Evolutionary conservation across 2,113 vertebrate genomes (phyloP).

Genomic region (Amphiprion percula): DNA sequence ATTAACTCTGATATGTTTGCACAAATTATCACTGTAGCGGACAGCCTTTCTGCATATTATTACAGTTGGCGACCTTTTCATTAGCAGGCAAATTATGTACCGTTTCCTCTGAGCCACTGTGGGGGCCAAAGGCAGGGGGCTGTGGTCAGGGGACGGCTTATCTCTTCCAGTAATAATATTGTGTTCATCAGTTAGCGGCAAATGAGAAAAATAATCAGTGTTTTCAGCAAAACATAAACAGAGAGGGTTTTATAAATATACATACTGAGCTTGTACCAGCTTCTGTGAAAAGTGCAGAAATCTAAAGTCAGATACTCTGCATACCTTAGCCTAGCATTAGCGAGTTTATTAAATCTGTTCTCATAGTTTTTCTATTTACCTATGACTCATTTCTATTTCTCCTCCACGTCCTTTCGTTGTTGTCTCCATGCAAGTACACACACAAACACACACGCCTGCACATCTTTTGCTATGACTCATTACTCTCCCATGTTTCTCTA

Average conservation of each 20-base stretch:
- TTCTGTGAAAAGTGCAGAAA: neutral
- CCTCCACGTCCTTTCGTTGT: neutral
- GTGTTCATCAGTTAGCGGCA: neutral
- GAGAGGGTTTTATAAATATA: neutral
- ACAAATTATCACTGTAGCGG: conserved; percentile 44
- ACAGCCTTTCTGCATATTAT: conserved; percentile 33
- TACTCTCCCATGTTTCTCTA: neutral
- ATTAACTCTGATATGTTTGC: conserved; percentile 54
- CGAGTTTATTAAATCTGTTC: neutral
- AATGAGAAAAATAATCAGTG: neutral
- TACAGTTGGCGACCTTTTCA: conserved; percentile 52
- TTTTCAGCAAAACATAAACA: neutral
- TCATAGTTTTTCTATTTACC: neutral
- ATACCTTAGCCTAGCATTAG: neutral
- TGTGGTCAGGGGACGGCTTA: conserved; percentile 16
- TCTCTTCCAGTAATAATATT: conserved; percentile 19
- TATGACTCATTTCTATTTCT: neutral
- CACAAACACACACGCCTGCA: neutral
- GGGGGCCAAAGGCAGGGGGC: conserved; percentile 2
- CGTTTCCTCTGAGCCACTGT: neutral
- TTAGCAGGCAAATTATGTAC: conserved; percentile 51
- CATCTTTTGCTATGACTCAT: neutral
- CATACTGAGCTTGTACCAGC: neutral
- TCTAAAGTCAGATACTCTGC: neutral
- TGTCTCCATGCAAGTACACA: neutral